These are phyloP conservation scores for Drosophila jambulina DNA, from an alignment of 1,140 invertebrate species.

Conservation along the genomic window DNA sequence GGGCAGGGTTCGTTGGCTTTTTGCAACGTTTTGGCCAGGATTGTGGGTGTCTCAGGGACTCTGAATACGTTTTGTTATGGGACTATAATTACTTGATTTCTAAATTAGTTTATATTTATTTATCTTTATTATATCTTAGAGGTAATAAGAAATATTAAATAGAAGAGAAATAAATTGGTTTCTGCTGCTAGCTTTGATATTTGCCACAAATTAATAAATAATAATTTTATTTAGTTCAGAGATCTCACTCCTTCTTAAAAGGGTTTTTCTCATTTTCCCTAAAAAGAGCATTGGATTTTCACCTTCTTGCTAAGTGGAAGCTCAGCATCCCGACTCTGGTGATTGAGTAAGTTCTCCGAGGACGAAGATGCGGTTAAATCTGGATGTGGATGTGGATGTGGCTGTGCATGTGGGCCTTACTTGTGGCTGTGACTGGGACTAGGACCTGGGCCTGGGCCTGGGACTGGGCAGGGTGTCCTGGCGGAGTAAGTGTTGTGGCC, in stretches of 20 bases:
- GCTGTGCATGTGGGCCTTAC: neutral
- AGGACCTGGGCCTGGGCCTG: too few species aligned
- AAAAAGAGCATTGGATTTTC: conserved; percentile 21
- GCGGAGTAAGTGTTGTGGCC: conserved; percentile 30
- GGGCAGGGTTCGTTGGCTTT: neutral
- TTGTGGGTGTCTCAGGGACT: too few species aligned
- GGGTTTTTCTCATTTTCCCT: neutral
- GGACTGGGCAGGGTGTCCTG: neutral
- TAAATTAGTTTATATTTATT: neutral
- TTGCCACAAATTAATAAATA: too few species aligned
- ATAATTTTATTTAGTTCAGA: too few species aligned
- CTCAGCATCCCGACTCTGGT: neutral
- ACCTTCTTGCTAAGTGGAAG: neutral
- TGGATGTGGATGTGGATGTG: conserved; percentile 1
- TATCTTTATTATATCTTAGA: neutral
- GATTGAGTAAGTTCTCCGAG: conserved; percentile 32
- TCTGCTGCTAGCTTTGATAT: too few species aligned
- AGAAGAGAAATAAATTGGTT: neutral
- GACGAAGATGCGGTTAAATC: conserved; percentile 28
- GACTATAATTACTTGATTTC: neutral
- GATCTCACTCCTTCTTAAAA: too few species aligned
- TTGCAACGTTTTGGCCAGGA: neutral
- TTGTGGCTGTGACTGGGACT: neutral
- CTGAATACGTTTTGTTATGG: too few species aligned
- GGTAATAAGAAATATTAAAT: neutral